These are phyloP conservation scores for Nomia melanderi DNA, from an alignment of 1,140 invertebrate species.

Conservation along the genomic window DNA sequence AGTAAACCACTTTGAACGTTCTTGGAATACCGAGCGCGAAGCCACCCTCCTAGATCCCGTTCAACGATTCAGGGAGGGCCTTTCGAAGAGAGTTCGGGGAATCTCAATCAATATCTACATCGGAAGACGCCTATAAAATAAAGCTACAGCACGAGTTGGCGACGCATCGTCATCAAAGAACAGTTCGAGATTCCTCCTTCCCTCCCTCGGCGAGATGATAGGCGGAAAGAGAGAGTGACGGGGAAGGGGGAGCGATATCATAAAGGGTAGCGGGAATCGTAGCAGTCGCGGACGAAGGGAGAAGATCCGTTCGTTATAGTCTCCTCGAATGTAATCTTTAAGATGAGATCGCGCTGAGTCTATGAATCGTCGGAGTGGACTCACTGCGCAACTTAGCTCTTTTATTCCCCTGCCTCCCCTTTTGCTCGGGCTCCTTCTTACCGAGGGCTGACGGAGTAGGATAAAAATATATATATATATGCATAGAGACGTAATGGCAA, in stretches of 20 bases:
- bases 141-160: constrained; percentile 65
- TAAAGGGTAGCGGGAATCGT: constrained; percentile 66
- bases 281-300: constrained; percentile 57
- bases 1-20: constrained; percentile 35
- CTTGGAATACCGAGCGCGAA: constrained; percentile 29
- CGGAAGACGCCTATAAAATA: constrained; percentile 65
- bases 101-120: constrained; percentile 68
- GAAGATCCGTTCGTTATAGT: constrained; percentile 65
- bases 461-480: constrained; percentile 28
- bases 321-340: constrained; percentile 70
- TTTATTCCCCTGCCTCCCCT: constrained; percentile 6
- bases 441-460: neutral
- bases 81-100: constrained; percentile 41
- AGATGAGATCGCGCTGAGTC: constrained; percentile 72
- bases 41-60: constrained; percentile 19
- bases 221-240: constrained; percentile 14
- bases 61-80: constrained; percentile 37
- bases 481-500: constrained; percentile 16
- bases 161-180: constrained; percentile 71
- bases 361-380: constrained; percentile 64
- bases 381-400: constrained; percentile 50
- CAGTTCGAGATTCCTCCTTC: constrained; percentile 59
- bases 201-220: neutral
- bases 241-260: constrained; percentile 56
- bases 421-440: neutral